phyloP scores from a whole-genome alignment of 2,888 invertebrate species.

The Drosophila formosana region DNA sequence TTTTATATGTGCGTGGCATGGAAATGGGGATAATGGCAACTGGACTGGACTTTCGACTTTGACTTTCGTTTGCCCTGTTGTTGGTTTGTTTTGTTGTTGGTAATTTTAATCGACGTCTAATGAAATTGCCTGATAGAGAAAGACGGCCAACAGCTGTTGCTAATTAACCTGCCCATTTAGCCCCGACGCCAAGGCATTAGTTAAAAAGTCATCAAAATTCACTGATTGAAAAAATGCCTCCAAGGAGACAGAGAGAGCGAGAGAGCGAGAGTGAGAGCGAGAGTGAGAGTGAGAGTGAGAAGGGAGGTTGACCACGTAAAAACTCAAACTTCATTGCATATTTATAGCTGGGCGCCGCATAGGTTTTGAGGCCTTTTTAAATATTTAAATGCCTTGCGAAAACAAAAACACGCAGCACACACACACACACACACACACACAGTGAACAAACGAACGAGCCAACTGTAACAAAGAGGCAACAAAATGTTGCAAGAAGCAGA shows the following conservation, averaged over 20 bases:
- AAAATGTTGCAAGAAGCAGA: conserved; percentile 47
- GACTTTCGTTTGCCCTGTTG: background rate
- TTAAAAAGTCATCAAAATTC: conserved; percentile 73
- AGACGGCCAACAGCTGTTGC: conserved; percentile 60
- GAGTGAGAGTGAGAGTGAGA: background rate
- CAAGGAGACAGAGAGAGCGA: background rate
- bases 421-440: conserved; percentile 21
- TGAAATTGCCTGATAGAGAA: conserved; percentile 39
- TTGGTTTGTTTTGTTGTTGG: conserved; percentile 16
- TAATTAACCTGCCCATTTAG: conserved; percentile 73
- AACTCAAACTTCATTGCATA: conserved; percentile 69
- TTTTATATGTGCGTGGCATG: background rate
- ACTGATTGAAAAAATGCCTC: conserved; percentile 67
- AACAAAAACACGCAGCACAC: conserved; percentile 50
- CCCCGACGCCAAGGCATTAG: conserved; percentile 52
- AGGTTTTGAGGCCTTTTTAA: conserved; percentile 65
- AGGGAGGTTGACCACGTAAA: conserved; percentile 28
- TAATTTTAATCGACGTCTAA: conserved; percentile 46
- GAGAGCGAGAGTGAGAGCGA: background rate
- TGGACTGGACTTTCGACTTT: conserved; percentile 13
- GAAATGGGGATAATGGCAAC: background rate
- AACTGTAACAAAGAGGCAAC: conserved; percentile 19
- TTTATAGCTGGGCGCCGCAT: conserved; percentile 63
- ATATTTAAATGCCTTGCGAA: conserved; percentile 72
- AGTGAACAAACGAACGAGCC: background rate